Evolutionary conservation across 2,113 vertebrate species (phyloP).

Genomic region (Stercorarius parasiticus): DNA sequence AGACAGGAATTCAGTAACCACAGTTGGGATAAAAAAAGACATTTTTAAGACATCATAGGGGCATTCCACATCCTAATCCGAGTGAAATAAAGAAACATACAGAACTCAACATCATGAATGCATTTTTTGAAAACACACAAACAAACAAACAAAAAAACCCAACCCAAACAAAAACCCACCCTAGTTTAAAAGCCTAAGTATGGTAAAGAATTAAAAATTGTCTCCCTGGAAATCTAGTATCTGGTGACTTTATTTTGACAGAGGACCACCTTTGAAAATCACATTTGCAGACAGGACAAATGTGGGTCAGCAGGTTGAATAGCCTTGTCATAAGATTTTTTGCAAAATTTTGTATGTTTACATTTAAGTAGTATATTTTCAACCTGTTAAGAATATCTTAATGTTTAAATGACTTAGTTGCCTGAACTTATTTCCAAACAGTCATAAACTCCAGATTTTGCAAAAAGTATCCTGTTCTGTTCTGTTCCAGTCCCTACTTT

Average conservation of each 20-base stretch:
- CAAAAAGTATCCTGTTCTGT: background rate
- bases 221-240: background rate
- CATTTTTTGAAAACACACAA: background rate
- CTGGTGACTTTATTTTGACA: background rate
- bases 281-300: background rate
- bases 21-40: background rate
- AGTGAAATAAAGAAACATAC: background rate
- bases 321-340: background rate
- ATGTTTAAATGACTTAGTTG: background rate
- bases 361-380: background rate
- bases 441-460: background rate
- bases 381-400: background rate
- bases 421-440: background rate
- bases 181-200: background rate
- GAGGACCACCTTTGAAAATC: background rate
- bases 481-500: background rate
- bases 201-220: background rate
- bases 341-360: background rate
- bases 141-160: background rate
- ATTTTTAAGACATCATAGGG: background rate
- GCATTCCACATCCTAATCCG: background rate
- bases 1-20: background rate
- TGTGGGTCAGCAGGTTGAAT: background rate
- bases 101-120: background rate
- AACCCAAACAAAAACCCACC: background rate